Base-by-base conservation (phyloP, 2,797 vertebrate species). In the Betta splendens region DNA sequence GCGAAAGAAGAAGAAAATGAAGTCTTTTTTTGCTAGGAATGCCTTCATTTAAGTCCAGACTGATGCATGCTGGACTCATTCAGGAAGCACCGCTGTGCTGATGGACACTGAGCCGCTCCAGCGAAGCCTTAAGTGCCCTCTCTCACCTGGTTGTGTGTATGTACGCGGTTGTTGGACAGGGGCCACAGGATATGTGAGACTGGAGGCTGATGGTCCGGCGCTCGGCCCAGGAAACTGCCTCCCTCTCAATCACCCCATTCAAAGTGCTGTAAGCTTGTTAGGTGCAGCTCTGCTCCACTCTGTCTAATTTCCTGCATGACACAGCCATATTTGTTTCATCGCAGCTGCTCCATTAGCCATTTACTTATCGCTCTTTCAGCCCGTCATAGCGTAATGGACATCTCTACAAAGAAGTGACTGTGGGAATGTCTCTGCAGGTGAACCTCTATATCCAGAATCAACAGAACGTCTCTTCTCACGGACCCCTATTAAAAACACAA, bases 221-320 rank as follows among this genome's bases (percentile, higher is more conserved):
- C 63, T 69, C 65, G 75, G 72, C 43, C 48, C 57, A 70, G 73
- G 71, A 80, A 84, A 61, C 69, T 37, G 39, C 65, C 60, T 70
- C 56, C 51, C 69, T 58, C 76, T 83, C 69, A 72, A 58, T 86
- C 67, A 85, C 66, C 59, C 33, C 21, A 67, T 81, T 83, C 69
- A 72, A 67, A 72, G 65, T 26, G 64, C 59, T 60, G 61, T 68
- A 58, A 78, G 77, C 78, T 77, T 66, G 71, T 84, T 82, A 72
- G 69, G 26, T 50, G 53, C 59, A 78, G 70, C 55, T 70, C 70
- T 80, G 73, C 64, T 78, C 45, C 72, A 72, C 62, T 85, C 52
- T n/a, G 54, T 70, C 65, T 82, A 71, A 80, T 81, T 85, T 83
- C 65, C 77, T 78, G 71, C 69, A 67, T 72, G 72, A 65, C 72